Percentiles rank a stretch among this genome's conserved stretches.
phyloP scores from a whole-genome alignment of 2,888 invertebrate genomes.

The Ochropleura leucogaster region DNA sequence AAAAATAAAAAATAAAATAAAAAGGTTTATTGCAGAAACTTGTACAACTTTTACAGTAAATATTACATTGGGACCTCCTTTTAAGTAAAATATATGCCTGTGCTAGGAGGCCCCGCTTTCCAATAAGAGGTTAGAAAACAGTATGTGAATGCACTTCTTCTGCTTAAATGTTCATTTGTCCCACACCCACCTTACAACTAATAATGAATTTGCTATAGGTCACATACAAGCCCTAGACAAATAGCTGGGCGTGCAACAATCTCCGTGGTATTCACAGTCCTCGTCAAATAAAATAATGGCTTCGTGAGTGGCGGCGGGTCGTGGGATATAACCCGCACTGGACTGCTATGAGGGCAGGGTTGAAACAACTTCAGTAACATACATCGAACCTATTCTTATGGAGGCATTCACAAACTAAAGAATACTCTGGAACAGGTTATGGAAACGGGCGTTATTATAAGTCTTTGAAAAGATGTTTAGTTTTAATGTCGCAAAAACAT shows the following conservation, averaged over 20 bases:
- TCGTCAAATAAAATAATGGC: constrained; percentile 65
- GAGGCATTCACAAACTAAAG: not conserved
- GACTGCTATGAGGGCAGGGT: constrained; percentile 49
- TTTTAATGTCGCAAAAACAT: not conserved
- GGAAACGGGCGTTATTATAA: not conserved
- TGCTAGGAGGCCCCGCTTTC: no score
- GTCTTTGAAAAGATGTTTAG: not conserved
- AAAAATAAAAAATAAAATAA: no score
- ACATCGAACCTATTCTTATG: not conserved
- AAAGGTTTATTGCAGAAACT: no score
- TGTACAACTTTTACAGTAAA: no score
- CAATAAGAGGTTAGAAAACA: no score
- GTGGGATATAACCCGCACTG: constrained; percentile 64
- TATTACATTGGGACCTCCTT: no score
- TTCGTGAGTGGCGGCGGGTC: constrained; percentile 69
- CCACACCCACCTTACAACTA: not conserved
- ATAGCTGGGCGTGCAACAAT: constrained; percentile 52
- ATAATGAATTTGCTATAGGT: constrained; percentile 10
- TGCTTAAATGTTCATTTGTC: not conserved
- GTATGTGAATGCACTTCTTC: not conserved
- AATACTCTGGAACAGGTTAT: not conserved
- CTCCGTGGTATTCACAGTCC: constrained; percentile 48
- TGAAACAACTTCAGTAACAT: not conserved
- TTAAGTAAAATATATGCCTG: no score
- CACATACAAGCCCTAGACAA: constrained; percentile 27